Conservation (phyloP, 2,888 invertebrate species). For the Ochropleura plecta region DNA sequence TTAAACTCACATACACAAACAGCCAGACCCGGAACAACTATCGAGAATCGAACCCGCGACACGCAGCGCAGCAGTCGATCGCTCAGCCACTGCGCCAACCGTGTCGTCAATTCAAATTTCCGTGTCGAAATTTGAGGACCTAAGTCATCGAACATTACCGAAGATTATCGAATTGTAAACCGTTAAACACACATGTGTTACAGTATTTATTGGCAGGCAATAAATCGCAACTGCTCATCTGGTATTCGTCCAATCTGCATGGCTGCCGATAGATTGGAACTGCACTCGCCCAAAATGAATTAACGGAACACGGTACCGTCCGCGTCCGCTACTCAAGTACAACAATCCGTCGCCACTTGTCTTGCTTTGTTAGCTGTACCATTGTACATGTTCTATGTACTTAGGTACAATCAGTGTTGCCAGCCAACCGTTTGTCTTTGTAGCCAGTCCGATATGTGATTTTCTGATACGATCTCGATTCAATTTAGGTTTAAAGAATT, state of each 20-base stretch:
- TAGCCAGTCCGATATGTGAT: constrained; percentile 10
- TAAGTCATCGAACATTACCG: too few species aligned
- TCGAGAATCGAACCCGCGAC: too few species aligned
- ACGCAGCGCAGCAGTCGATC: too few species aligned
- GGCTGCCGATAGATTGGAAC: constrained; percentile 26
- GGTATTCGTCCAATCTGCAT: constrained; percentile 49
- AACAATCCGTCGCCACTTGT: constrained; percentile 46
- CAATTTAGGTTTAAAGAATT: constrained; percentile 12
- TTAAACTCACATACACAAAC: too few species aligned
- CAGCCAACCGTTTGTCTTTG: constrained; percentile 29
- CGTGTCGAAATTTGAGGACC: too few species aligned
- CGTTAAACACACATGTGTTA: constrained; percentile 14
- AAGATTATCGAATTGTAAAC: neutral
- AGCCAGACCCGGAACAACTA: too few species aligned
- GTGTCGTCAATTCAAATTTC: too few species aligned
- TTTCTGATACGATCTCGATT: constrained; percentile 23
- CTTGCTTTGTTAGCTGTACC: constrained; percentile 46
- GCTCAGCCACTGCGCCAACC: too few species aligned
- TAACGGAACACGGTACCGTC: constrained; percentile 38
- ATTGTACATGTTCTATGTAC: constrained; percentile 22
- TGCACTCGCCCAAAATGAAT: constrained; percentile 53
- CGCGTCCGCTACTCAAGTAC: constrained; percentile 35
- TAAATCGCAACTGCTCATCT: constrained; percentile 37
- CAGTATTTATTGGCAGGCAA: constrained; percentile 21
- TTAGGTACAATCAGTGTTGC: constrained; percentile 35